Percentiles rank a stretch among this genome's conserved stretches.
phyloP scores from a whole-genome alignment of 2,888 invertebrate genomes.

The Heliothis peltigera region DNA sequence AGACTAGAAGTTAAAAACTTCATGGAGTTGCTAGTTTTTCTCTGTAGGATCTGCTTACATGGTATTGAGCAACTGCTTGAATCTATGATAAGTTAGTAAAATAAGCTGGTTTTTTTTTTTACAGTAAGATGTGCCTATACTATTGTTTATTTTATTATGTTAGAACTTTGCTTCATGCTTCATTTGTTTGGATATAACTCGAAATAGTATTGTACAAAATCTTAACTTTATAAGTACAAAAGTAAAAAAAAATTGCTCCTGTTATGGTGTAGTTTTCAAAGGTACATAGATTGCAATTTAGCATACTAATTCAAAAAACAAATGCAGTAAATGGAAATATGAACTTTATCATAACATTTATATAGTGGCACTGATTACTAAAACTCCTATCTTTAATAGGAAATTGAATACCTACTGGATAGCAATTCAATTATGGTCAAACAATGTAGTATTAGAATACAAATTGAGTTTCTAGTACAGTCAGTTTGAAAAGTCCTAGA shows the following conservation, averaged over 20 bases:
- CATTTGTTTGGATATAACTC: slow-evolving; percentile 4
- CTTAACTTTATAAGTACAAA: not conserved
- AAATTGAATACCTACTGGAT: slow-evolving; percentile 17
- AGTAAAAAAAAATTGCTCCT: not conserved
- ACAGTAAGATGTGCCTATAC: too few relatives aligned
- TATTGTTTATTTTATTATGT: too few relatives aligned
- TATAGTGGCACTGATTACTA: slow-evolving; percentile 52
- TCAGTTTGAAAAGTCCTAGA: slow-evolving; percentile 5
- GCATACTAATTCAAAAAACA: not conserved
- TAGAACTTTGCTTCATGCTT: too few relatives aligned
- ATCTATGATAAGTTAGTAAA: not conserved
- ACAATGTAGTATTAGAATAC: not conserved
- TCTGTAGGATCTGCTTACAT: not conserved
- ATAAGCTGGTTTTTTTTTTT: not conserved
- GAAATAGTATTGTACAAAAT: not conserved
- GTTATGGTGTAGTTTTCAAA: too few relatives aligned
- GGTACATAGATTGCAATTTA: too few relatives aligned
- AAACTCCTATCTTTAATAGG: slow-evolving; percentile 25
- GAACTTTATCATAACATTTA: slow-evolving; percentile 30
- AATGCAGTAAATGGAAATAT: slow-evolving; percentile 23
- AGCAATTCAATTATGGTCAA: slow-evolving; percentile 6
- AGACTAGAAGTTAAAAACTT: not conserved
- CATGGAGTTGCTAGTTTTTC: not conserved
- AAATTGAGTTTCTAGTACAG: slow-evolving; percentile 8
- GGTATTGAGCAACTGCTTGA: too few relatives aligned